Base-by-base conservation (phyloP, 2,113 vertebrate genomes). In the Protobothrops mucrosquamatus region DNA sequence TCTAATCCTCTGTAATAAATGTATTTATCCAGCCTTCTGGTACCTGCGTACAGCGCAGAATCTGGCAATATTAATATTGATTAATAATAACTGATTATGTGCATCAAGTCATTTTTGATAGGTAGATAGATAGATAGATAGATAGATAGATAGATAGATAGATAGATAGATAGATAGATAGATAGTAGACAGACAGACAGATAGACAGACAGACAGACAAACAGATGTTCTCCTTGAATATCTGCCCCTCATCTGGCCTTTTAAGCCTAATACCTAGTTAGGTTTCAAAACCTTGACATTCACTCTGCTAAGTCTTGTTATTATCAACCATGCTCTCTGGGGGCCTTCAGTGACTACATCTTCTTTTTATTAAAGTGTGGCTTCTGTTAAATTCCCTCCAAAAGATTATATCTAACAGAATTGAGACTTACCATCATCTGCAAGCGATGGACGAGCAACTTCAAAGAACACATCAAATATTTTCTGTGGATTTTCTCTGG, bases 381-480 rank as follows among this genome's bases (percentile, higher is more conserved):
- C 34, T 81, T 34, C 74, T 43, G 22, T 39, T 51, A 86, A 34
- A 39, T 51, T n/a, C 3, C 46, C 46, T 18, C 43, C 24, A 54
- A 88, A 86, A 26, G 4, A 48, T 3, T 7, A 2, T 10, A 3
- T 26, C 52, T 6, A 11, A 23, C n/a, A 29, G 0, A 48, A 29
- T 8, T 6, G 56, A 29, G 0, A 94, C 98, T 98, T 92, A 99
- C 98, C 98, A 95, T 97, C 98, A 94, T 98, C 98, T 94, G 95
- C 96, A 95, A 98, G 96, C 29, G 97, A 94, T 1, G 98, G 98
- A 69, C 97, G 97, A 23, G 97, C 96, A 3, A 98, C 98, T 95
- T 99, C 98, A 69, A 99, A 98, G 96, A 98, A 99, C 97, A 98
- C 98, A 92, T 98, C 97, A 97, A 99, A 99, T 18, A 98, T 96